Conservation (phyloP, 2,797 vertebrate genomes). For the Gallirallus australis region DNA sequence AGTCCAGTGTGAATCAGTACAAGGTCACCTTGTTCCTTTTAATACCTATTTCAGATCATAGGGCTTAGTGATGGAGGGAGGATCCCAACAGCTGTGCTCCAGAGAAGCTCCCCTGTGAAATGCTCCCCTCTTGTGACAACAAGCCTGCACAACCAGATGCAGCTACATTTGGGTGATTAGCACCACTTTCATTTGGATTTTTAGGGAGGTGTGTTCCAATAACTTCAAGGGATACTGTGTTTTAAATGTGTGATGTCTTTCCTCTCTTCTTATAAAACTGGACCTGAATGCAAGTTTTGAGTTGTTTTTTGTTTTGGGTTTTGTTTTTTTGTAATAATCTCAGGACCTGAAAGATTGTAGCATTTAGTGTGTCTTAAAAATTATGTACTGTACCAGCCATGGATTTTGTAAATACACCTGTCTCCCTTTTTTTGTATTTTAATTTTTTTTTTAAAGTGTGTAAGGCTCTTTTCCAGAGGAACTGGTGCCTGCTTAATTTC, state of each 20-base stretch:
- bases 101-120: slow-evolving; percentile 17
- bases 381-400: slow-evolving; percentile 87
- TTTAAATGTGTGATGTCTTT: slow-evolving; percentile 73
- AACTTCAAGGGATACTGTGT: slow-evolving; percentile 74
- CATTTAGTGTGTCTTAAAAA: slow-evolving; percentile 88
- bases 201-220: slow-evolving; percentile 62
- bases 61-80: slow-evolving; percentile 48
- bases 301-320: slow-evolving; percentile 51
- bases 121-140: slow-evolving; percentile 30
- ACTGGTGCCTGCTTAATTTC: slow-evolving; percentile 78
- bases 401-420: slow-evolving; percentile 85
- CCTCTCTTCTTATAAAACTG: slow-evolving; percentile 77
- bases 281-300: slow-evolving; percentile 82
- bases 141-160: slow-evolving; percentile 26
- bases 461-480: slow-evolving; percentile 78
- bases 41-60: neutral
- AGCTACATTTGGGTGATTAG: slow-evolving; percentile 44
- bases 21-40: slow-evolving; percentile 8
- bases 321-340: slow-evolving; percentile 80
- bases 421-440: slow-evolving; percentile 83
- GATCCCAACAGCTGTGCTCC: neutral
- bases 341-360: slow-evolving; percentile 88
- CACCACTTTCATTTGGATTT: slow-evolving; percentile 36
- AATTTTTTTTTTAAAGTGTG: slow-evolving; percentile 69
- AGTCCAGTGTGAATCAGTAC: slow-evolving; percentile 26